Conservation (phyloP, 2,888 invertebrate species). For the Melinaea marsaeus region DNA sequence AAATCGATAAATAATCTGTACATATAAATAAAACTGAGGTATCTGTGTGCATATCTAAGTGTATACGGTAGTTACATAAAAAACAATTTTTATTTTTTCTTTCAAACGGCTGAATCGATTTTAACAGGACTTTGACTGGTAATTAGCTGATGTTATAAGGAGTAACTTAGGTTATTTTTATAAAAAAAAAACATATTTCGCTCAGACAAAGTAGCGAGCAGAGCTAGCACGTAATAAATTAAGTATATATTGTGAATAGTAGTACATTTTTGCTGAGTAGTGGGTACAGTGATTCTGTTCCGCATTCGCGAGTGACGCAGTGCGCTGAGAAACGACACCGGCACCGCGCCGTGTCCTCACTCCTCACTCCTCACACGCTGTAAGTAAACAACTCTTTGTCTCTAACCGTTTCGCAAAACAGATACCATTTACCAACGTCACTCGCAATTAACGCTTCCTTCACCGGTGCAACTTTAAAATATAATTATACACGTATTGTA, state of each 20-base stretch:
- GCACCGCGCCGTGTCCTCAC: slow-evolving; percentile 10
- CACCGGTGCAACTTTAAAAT: not conserved
- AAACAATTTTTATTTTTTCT: no score
- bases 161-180: no score
- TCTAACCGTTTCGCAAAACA: slow-evolving; percentile 28
- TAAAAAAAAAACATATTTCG: no score
- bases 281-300: slow-evolving; percentile 15
- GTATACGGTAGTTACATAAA: no score
- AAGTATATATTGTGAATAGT: not conserved
- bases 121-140: no score
- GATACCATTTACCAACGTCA: slow-evolving; percentile 12
- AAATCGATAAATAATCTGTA: no score
- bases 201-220: no score
- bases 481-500: not conserved
- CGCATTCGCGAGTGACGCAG: slow-evolving; percentile 26
- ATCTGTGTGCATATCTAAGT: no score
- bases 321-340: not conserved
- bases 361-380: slow-evolving; percentile 16
- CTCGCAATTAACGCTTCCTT: slow-evolving; percentile 20
- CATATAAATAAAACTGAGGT: no score
- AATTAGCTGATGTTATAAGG: no score
- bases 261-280: not conserved
- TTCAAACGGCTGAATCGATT: no score
- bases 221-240: no score
- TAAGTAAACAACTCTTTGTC: slow-evolving; percentile 61